These are phyloP conservation scores for Sebastes itinus DNA, from an alignment of 2,797 vertebrate genomes.

Conservation along the genomic window DNA sequence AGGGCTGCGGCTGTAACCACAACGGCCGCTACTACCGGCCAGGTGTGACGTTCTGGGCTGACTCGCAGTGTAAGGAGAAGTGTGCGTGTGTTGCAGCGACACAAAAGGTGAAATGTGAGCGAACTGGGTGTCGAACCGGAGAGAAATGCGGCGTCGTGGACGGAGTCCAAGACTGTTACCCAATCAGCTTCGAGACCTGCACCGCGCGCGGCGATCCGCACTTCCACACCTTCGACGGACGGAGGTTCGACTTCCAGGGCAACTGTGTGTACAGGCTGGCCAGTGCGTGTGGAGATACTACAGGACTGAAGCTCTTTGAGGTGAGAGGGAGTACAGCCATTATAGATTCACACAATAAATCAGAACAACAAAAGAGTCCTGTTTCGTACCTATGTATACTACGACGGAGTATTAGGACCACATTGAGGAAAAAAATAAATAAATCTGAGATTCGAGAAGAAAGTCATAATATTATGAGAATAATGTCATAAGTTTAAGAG, in stretches of 20 bases:
- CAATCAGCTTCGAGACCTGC: slow-evolving; percentile 2
- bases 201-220: slow-evolving; percentile 17
- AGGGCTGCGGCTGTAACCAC: slow-evolving; percentile 27
- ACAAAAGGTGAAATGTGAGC: slow-evolving; percentile 1
- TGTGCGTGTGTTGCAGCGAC: slow-evolving; percentile 22
- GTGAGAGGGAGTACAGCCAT: neutral
- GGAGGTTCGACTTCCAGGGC: slow-evolving; percentile 33
- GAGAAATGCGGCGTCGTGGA: slow-evolving; percentile 5
- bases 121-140: neutral
- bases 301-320: slow-evolving; percentile 20
- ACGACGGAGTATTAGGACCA: no score
- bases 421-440: no score
- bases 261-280: slow-evolving; percentile 38
- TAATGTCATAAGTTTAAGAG: no score
- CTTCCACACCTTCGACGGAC: slow-evolving; percentile 6
- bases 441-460: no score
- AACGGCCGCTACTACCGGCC: neutral
- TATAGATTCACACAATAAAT: neutral
- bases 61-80: neutral
- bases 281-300: neutral
- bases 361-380: neutral
- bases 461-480: no score
- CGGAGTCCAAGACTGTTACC: slow-evolving; percentile 28
- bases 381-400: neutral
- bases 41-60: slow-evolving; percentile 18